phyloP scores from a whole-genome alignment of 2,113 vertebrate species.

The Chamaetylas fuelleborni region DNA sequence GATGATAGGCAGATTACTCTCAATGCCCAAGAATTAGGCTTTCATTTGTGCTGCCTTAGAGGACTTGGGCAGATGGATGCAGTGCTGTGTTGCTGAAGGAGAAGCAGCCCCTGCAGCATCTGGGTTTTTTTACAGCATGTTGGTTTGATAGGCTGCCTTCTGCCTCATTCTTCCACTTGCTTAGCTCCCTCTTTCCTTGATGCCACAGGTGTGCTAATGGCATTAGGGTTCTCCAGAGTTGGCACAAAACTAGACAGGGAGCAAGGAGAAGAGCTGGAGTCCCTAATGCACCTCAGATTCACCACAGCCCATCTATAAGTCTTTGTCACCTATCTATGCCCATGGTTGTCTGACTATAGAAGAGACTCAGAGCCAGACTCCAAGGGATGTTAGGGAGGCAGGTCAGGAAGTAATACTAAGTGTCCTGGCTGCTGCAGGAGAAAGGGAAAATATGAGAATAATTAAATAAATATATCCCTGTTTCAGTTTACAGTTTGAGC shows the following conservation, averaged over 20 bases:
- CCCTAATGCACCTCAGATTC: background rate
- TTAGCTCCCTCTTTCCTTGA: background rate
- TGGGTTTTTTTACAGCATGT: background rate
- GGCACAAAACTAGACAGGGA: background rate
- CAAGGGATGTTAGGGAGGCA: background rate
- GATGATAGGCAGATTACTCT: background rate
- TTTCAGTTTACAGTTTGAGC: background rate
- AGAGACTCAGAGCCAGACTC: background rate
- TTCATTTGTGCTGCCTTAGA: background rate
- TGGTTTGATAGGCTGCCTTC: background rate
- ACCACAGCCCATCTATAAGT: background rate
- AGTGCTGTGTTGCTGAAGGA: background rate
- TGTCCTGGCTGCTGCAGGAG: background rate
- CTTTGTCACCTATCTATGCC: background rate
- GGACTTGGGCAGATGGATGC: background rate
- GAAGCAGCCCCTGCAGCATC: background rate
- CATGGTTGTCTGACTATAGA: background rate
- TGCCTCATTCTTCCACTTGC: background rate
- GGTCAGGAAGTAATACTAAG: background rate
- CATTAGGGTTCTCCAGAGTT: accelerated
- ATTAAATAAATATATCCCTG: background rate
- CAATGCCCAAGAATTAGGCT: background rate
- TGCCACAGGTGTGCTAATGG: background rate
- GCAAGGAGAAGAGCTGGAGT: background rate
- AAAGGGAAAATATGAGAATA: background rate